Evolutionary conservation across 2,888 invertebrate species (phyloP).

Genomic region (Ectemnius continuus): DNA sequence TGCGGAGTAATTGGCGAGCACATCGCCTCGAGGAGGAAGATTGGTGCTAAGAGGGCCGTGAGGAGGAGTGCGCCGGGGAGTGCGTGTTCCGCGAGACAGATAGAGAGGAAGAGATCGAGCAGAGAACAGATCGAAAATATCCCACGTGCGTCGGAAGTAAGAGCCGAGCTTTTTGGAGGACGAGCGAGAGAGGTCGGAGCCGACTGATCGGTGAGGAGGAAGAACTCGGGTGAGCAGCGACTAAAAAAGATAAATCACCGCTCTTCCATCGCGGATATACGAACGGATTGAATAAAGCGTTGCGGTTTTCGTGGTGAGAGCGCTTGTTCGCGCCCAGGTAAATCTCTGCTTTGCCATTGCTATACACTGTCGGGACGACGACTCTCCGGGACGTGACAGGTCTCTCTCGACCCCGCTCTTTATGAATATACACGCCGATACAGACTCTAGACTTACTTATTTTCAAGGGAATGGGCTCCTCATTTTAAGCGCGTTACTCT

Average conservation of each 20-base stretch:
- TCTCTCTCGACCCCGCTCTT: no score
- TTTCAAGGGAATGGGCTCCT: no score
- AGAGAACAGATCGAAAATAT: conserved; percentile 63
- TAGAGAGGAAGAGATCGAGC: conserved; percentile 39
- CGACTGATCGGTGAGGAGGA: conserved; percentile 43
- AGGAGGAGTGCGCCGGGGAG: conserved; percentile 45
- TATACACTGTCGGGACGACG: no score
- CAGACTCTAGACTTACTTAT: no score
- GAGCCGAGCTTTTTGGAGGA: conserved; percentile 53
- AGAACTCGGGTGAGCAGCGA: conserved; percentile 45
- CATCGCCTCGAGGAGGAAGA: background rate
- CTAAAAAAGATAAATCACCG: conserved; percentile 32
- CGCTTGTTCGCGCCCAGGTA: no score
- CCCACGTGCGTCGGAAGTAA: conserved; percentile 67
- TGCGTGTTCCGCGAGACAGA: conserved; percentile 62
- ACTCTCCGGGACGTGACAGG: no score
- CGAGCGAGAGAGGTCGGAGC: conserved; percentile 48
- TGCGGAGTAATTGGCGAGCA: background rate
- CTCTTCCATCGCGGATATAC: conserved; percentile 3
- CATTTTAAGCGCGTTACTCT: no score
- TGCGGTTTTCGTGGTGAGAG: no score
- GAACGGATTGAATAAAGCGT: no score
- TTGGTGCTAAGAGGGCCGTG: conserved; percentile 34
- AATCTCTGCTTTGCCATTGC: no score
- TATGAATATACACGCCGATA: no score